A percentile compares a stretch with the other conserved stretches of the same genome.
Conservation (phyloP, 2,888 invertebrate species). For the Calliopum simillimum region DNA sequence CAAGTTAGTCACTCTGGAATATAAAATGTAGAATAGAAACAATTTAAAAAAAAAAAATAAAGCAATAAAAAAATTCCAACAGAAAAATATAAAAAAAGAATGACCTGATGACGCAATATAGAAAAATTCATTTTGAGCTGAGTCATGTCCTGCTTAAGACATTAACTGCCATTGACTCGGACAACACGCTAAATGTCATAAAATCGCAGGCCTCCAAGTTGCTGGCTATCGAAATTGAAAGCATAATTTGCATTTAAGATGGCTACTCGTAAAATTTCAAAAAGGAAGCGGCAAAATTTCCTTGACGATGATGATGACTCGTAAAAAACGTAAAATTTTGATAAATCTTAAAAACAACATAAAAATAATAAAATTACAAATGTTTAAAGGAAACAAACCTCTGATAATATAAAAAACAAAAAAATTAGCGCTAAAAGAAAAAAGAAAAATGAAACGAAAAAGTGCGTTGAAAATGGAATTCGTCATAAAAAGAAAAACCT, state of each 20-base stretch:
- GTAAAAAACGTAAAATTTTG: slow-evolving; percentile 20
- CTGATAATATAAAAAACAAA: neutral
- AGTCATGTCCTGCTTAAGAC: slow-evolving; percentile 15
- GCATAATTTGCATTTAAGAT: no score
- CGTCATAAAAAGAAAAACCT: neutral
- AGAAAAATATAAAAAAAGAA: neutral
- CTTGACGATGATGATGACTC: slow-evolving; percentile 23
- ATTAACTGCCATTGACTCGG: neutral
- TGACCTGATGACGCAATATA: neutral
- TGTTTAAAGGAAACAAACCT: neutral
- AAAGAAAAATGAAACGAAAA: neutral
- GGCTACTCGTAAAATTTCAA: neutral
- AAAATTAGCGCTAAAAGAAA: neutral
- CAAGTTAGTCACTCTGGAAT: neutral
- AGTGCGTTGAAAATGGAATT: neutral
- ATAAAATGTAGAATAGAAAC: neutral
- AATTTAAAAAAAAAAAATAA: neutral
- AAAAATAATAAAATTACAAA: slow-evolving; percentile 13
- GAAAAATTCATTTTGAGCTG: neutral
- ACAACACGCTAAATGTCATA: neutral
- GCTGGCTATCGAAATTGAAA: no score
- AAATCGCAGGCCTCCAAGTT: neutral
- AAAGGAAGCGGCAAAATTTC: neutral
- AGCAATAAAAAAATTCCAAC: neutral
- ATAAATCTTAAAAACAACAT: neutral